Conservation (phyloP, 2,888 invertebrate species). For the Apomyelois bistriatella region DNA sequence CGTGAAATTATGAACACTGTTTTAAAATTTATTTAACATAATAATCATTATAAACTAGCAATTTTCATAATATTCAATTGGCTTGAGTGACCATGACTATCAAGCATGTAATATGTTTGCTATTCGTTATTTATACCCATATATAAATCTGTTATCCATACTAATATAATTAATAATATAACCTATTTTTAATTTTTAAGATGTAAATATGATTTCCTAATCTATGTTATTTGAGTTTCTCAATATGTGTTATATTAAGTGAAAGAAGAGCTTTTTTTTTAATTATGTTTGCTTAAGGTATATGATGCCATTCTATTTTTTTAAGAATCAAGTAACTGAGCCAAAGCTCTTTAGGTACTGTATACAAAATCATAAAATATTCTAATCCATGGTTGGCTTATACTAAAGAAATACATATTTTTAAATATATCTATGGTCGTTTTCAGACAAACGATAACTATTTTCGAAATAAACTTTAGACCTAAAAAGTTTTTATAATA, state of each 20-base stretch:
- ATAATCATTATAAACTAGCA: no score
- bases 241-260: background rate
- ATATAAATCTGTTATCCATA: no score
- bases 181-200: slow-evolving; percentile 15
- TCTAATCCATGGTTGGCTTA: slow-evolving; percentile 33
- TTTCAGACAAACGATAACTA: background rate
- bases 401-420: slow-evolving; percentile 24
- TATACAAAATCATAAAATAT: slow-evolving; percentile 10
- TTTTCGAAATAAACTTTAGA: background rate
- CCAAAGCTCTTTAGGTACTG: background rate
- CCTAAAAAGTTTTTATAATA: background rate
- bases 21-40: no score
- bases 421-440: background rate
- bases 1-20: no score
- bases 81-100: no score
- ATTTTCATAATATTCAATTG: no score
- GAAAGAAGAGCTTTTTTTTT: background rate
- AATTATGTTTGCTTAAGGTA: background rate
- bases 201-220: background rate
- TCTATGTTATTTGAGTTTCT: background rate
- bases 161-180: no score
- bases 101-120: no score
- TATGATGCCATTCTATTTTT: slow-evolving; percentile 16
- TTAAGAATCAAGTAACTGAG: slow-evolving; percentile 4
- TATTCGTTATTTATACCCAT: no score